phyloP scores from a whole-genome alignment of 2,797 vertebrate genomes.

The Garrulus glandarius region DNA sequence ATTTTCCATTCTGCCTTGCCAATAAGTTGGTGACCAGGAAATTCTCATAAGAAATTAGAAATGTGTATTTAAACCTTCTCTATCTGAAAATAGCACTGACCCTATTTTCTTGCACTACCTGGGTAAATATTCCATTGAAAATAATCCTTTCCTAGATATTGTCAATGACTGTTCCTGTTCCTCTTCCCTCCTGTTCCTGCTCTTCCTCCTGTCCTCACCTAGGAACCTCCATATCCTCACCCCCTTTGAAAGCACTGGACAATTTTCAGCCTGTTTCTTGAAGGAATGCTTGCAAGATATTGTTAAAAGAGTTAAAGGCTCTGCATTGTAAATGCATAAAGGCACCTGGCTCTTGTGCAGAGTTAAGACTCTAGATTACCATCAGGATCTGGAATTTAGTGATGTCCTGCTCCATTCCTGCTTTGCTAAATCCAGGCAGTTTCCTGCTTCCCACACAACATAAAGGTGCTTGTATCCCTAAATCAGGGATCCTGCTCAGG shows the following conservation, averaged over 20 bases:
- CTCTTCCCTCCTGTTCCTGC: neutral
- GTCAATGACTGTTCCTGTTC: neutral
- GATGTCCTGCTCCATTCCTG: fast-evolving
- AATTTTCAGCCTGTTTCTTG: neutral
- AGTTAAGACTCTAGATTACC: neutral
- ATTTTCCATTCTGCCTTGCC: neutral
- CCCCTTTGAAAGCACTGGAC: neutral
- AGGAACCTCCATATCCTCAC: neutral
- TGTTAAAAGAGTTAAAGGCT: neutral
- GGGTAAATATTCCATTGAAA: neutral
- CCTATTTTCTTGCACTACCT: neutral
- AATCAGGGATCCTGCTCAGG: neutral
- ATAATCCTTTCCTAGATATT: neutral
- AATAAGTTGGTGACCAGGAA: neutral
- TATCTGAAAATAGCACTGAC: neutral
- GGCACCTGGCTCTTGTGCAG: fast-evolving
- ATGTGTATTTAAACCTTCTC: neutral
- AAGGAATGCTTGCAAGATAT: neutral
- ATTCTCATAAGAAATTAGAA: neutral
- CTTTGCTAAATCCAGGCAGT: neutral
- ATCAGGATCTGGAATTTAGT: neutral
- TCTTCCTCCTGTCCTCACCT: neutral
- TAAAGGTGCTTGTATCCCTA: neutral
- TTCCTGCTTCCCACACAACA: neutral
- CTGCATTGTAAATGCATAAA: neutral